Evolutionary conservation across 2,888 invertebrate genomes (phyloP), one percentile per base, ranked within the genome.

Genomic region (Phrixothrix hirtus): DNA sequence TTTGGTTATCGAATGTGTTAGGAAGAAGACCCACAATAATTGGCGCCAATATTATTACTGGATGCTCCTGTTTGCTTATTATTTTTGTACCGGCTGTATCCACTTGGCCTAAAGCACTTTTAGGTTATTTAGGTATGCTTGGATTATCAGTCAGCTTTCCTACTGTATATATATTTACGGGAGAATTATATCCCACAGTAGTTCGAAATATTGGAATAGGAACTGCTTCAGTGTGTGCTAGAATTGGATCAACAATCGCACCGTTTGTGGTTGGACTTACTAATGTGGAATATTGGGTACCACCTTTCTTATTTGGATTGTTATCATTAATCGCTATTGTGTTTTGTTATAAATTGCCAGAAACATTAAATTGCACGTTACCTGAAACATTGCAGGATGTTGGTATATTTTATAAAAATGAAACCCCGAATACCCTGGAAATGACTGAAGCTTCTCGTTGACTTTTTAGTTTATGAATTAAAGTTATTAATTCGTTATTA

Each of bases 131-230:
- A 30, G 91, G 89, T 0, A 85, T 93, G 55, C 87, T 89, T 67
- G 90, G 92, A 6, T 85, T 90, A 74, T 88, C 90, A 11, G 84
- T 92, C 30, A 83, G 88, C 1, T 95, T 94, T 70, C 89, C 92
- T 1, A 88, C 90, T 1, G 88, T 89, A 2, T 95, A 94, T 71
- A 81, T 95, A 11, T 94, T 89, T 72, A 88, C 89, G 0, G 91
- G 92, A 0, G 95, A 95, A 75, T 73, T 93, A 9, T 94, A 92
- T 71, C 95, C 95, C 0, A 95, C 95, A 0, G 88, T 92, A 1
- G 86, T 93, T 0, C 81, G 95, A 16, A 94, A 93, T 68, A 86
- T 89, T 29, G 94, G 92, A 0, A 85, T 95, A 46, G 94, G 95
- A 0, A 78, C 89, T 2, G 86, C 91, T 16, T 93, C 93, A 0